Conservation (phyloP, 2,888 invertebrate species). For the Itoplectis maculator region DNA sequence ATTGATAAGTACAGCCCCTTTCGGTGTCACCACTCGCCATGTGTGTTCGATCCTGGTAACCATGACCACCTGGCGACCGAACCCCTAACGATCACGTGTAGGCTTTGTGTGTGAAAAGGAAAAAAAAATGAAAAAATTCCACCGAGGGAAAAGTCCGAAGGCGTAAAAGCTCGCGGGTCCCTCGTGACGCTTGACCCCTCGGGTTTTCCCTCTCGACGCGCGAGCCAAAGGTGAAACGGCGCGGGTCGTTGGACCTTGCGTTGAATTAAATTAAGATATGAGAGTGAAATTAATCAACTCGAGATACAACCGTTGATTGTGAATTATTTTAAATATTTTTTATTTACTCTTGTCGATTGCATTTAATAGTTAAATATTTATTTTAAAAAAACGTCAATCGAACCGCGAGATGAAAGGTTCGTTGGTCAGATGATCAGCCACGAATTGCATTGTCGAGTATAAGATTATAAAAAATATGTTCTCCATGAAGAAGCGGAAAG, state of each 20-base stretch:
- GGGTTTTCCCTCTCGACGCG: neutral
- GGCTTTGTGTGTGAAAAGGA: neutral
- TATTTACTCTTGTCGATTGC: too few relatives aligned
- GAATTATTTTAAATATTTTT: too few relatives aligned
- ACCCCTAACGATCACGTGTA: conserved; percentile 2
- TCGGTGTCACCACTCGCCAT: neutral
- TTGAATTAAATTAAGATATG: neutral
- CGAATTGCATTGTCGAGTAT: too few relatives aligned
- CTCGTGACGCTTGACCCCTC: neutral
- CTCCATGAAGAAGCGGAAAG: too few relatives aligned
- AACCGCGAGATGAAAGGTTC: too few relatives aligned
- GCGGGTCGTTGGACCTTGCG: neutral
- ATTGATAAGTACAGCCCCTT: neutral
- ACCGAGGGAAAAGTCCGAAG: conserved; percentile 1
- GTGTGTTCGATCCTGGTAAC: conserved; percentile 46
- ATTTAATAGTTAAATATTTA: too few relatives aligned
- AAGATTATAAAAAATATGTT: too few relatives aligned
- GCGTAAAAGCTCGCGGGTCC: neutral
- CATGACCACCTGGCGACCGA: conserved; percentile 40
- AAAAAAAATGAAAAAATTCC: neutral
- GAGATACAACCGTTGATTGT: too few relatives aligned
- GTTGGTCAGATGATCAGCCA: too few relatives aligned
- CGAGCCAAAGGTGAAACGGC: neutral
- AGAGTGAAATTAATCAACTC: neutral
- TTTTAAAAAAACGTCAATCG: too few relatives aligned